phyloP scores from a whole-genome alignment of 1,140 invertebrate species.

The Bursaphelenchus mucronatus region DNA sequence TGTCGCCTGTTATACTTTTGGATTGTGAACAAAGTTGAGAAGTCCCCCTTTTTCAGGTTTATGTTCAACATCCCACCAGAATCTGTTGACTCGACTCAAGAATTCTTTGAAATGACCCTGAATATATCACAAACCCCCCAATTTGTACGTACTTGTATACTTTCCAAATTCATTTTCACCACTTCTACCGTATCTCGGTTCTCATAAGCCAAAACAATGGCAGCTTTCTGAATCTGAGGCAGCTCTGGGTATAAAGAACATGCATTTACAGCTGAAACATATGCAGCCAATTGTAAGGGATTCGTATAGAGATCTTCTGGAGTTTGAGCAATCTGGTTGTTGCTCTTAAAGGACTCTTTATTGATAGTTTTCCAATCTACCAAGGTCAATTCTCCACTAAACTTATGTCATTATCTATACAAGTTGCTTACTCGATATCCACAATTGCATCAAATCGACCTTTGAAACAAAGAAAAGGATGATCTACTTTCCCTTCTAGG shows the following conservation, averaged over 20 bases:
- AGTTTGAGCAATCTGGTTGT: neutral
- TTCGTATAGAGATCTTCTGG: constrained; percentile 24
- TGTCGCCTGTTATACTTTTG: neutral
- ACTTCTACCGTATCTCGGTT: constrained; percentile 21
- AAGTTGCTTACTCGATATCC: constrained; percentile 25
- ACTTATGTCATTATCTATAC: neutral
- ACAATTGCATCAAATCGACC: constrained; percentile 33
- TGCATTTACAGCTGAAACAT: constrained; percentile 24
- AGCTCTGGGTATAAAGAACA: constrained; percentile 7
- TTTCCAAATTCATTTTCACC: constrained; percentile 10
- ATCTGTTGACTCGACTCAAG: constrained; percentile 20
- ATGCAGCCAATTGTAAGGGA: constrained; percentile 29
- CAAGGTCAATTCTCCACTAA: constrained; percentile 27
- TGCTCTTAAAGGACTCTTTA: constrained; percentile 20
- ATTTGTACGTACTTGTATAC: constrained; percentile 18
- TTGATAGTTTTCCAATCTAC: constrained; percentile 33
- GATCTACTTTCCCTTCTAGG: constrained; percentile 9
- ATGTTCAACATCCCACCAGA: constrained; percentile 25
- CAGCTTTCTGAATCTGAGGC: constrained; percentile 19
- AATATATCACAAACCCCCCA: neutral
- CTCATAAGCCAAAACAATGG: constrained; percentile 29
- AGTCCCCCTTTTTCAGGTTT: neutral
- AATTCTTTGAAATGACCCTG: constrained; percentile 24
- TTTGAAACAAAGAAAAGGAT: constrained; percentile 25
- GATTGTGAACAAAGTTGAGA: constrained; percentile 28